Conservation (phyloP, 2,888 invertebrate species). For the Ectemnius cavifrons region DNA sequence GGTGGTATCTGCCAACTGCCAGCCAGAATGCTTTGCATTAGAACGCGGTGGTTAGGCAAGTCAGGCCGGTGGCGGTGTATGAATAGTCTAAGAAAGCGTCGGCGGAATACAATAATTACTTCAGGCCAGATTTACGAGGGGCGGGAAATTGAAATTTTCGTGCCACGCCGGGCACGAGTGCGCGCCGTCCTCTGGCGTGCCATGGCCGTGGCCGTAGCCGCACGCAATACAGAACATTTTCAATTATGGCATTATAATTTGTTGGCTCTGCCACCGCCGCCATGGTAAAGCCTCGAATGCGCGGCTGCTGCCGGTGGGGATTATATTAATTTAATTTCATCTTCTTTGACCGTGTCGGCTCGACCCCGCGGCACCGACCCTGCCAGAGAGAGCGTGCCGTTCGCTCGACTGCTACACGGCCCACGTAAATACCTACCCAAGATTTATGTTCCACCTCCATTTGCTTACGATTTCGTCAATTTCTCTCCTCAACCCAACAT, state of each 20-base stretch:
- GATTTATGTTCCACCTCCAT: constrained; percentile 39
- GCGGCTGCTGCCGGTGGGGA: constrained; percentile 60
- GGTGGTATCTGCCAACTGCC: background rate
- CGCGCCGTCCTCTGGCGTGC: constrained; percentile 27
- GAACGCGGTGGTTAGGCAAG: constrained; percentile 21
- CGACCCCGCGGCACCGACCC: constrained; percentile 36
- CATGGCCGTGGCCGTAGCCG: constrained; percentile 16
- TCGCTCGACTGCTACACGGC: constrained; percentile 21
- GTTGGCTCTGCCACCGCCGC: constrained; percentile 68
- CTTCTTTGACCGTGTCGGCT: constrained; percentile 69
- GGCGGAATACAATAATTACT: constrained; percentile 77
- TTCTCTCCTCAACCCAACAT: background rate
- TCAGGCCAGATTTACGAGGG: constrained; percentile 76
- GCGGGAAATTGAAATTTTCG: constrained; percentile 76
- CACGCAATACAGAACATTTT: constrained; percentile 71
- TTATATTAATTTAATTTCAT: constrained; percentile 76
- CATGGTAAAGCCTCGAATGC: constrained; percentile 49
- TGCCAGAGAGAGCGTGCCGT: constrained; percentile 14
- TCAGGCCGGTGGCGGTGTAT: constrained; percentile 52
- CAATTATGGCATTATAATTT: constrained; percentile 76
- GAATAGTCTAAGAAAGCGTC: constrained; percentile 73
- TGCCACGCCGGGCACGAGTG: constrained; percentile 64
- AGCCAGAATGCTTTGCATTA: constrained; percentile 68
- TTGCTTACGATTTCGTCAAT: background rate
- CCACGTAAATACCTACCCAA: constrained; percentile 43